Evolutionary conservation across 2,113 vertebrate genomes (phyloP), one percentile per base, ranked within the genome.

Genomic region (Pygoscelis adeliae): DNA sequence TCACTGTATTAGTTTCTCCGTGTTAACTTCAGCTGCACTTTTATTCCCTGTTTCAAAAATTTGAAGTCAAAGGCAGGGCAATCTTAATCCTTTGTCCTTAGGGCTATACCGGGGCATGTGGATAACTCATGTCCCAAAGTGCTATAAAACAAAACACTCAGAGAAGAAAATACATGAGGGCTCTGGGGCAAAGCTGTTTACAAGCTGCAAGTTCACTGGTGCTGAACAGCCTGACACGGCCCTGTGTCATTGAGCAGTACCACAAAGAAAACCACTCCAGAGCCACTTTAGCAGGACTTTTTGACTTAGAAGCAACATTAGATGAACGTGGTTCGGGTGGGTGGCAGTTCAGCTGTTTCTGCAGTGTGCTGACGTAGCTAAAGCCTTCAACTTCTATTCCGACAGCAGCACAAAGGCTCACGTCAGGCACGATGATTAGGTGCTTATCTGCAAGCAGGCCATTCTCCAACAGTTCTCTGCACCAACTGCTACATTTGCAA

Each of bases 311-410:
- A 91, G 81, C 16, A 83, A 40, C 25, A 13, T 44, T 3, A 71
- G 32, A 27, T 7, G 11, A 44, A 36, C 0, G 7, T 2, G 9
- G 26, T 40, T 44, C 0, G 0, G 58, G 26, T 32, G 3, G 3
- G 8, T 23, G 2, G 2, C 18, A 55, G 10, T 10, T 61, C 49
- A 53, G 15, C 59, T 58, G 2, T 21, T 83, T 61, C 59, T 81
- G 58, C 32, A 55, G 16, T 2, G 22, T 46, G 50, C 15, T 59
- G 13, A 61, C 9, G 5, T 1, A 87, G 27, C 23, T n/a, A 42
- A 82, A 56, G 40, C 32, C 66, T 93, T 49, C 44, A 44, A 5
- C 3, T 40, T 27, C 34, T 34, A 2, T 20, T 79, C 76, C 2
- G 5, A 81, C 66, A 73, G 36, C 18, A 74, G 55, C 9, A 6